These are phyloP conservation scores for Laupala kohalensis DNA, from an alignment of 1,140 invertebrate species.

Conservation along the genomic window DNA sequence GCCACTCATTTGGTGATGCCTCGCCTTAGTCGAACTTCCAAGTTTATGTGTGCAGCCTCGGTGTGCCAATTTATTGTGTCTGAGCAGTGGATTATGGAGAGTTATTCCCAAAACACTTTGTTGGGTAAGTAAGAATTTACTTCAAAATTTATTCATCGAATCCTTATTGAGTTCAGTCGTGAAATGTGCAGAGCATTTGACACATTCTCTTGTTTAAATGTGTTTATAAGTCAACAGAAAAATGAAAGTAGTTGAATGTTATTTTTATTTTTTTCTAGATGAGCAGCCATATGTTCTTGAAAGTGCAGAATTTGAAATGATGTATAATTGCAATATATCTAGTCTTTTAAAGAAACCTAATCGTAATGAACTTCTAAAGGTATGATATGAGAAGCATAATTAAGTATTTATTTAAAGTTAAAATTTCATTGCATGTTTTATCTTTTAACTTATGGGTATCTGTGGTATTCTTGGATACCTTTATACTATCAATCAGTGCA, in stretches of 20 bases:
- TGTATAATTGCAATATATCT: constrained; percentile 60
- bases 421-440: no score
- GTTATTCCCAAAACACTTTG: constrained; percentile 54
- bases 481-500: no score
- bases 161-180: no score
- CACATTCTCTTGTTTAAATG: no score
- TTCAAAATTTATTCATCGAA: no score
- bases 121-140: constrained; percentile 34
- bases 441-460: no score
- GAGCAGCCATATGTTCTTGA: constrained; percentile 52
- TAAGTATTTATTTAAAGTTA: no score
- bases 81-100: constrained; percentile 72
- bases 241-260: no score
- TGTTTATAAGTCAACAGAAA: no score
- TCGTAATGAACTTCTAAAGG: constrained; percentile 35
- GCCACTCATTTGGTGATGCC: constrained; percentile 80
- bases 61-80: constrained; percentile 62
- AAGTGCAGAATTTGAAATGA: constrained; percentile 63
- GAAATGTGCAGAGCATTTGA: no score
- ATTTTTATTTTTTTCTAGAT: constrained; percentile 28
- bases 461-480: no score
- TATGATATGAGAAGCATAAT: no score
- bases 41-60: constrained; percentile 70
- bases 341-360: constrained; percentile 51
- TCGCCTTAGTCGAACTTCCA: constrained; percentile 62